Evolutionary conservation across 2,888 invertebrate genomes (phyloP).

Genomic region (Scrobipalpa atriplicella): DNA sequence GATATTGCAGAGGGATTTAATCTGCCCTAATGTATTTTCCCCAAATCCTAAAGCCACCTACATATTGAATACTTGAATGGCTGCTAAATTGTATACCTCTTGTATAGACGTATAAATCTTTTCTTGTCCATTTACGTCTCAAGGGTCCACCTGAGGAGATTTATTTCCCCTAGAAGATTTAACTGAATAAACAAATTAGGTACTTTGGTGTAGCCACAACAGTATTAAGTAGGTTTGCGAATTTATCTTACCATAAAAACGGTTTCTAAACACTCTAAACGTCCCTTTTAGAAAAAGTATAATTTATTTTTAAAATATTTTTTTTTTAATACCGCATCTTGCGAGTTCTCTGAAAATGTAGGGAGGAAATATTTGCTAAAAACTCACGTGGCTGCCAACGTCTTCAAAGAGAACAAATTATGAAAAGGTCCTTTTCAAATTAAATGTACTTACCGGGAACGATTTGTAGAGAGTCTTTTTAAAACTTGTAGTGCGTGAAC

Average conservation of each 20-base stretch:
- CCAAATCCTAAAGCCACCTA: neutral
- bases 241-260: too few species aligned
- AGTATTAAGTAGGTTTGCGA: too few species aligned
- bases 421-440: constrained; percentile 2
- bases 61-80: constrained; percentile 9
- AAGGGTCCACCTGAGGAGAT: too few species aligned
- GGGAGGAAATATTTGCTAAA: constrained; percentile 3
- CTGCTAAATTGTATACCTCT: neutral
- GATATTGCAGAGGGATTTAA: constrained; percentile 9
- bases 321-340: neutral
- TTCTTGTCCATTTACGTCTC: neutral
- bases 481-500: constrained; percentile 61
- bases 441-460: constrained; percentile 15
- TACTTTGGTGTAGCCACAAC: too few species aligned
- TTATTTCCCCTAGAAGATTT: too few species aligned
- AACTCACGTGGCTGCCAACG: neutral
- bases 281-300: too few species aligned
- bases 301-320: neutral
- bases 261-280: too few species aligned
- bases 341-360: neutral
- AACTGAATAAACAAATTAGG: too few species aligned
- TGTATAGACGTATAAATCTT: neutral
- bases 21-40: constrained; percentile 20
- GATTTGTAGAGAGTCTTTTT: constrained; percentile 14
- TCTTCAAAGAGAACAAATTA: neutral